Percentiles rank a stretch among this genome's conserved stretches.
Conservation (phyloP, 1,140 invertebrate species). For the Grapholita molesta region DNA sequence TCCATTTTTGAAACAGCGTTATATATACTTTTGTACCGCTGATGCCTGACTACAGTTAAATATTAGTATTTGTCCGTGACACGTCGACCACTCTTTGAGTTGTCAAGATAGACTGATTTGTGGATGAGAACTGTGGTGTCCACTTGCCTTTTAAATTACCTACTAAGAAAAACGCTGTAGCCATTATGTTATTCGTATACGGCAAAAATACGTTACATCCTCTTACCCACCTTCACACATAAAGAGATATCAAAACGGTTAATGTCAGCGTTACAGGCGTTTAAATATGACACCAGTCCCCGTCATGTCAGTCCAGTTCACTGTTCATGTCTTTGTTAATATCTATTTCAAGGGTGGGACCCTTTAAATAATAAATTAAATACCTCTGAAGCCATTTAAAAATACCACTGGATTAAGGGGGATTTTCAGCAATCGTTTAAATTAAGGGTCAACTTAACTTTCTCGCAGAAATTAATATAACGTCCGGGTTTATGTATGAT, state of each 20-base stretch:
- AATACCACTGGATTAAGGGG: constrained; percentile 7
- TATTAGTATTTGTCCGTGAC: too few relatives aligned
- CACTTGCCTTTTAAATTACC: too few relatives aligned
- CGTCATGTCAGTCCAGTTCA: neutral
- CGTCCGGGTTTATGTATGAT: neutral
- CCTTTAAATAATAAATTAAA: constrained; percentile 9
- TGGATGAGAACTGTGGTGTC: too few relatives aligned
- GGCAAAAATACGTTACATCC: too few relatives aligned
- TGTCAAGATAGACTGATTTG: too few relatives aligned
- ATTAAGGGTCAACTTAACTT: neutral
- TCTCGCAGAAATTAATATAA: neutral
- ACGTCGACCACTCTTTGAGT: too few relatives aligned
- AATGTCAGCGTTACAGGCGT: neutral
- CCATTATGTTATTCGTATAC: too few relatives aligned
- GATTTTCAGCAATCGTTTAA: neutral
- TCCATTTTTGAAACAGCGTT: neutral
- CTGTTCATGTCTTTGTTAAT: neutral
- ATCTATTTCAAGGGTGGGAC: neutral
- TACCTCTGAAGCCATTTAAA: neutral
- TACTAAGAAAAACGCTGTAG: too few relatives aligned
- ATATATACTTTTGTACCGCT: neutral
- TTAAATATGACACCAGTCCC: neutral
- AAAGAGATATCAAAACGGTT: neutral
- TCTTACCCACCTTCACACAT: neutral
- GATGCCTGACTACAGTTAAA: neutral